A percentile compares a stretch with the other conserved stretches of the same genome.
Evolutionary conservation across 2,113 vertebrate species (phyloP).

Genomic region (Scomber colias): DNA sequence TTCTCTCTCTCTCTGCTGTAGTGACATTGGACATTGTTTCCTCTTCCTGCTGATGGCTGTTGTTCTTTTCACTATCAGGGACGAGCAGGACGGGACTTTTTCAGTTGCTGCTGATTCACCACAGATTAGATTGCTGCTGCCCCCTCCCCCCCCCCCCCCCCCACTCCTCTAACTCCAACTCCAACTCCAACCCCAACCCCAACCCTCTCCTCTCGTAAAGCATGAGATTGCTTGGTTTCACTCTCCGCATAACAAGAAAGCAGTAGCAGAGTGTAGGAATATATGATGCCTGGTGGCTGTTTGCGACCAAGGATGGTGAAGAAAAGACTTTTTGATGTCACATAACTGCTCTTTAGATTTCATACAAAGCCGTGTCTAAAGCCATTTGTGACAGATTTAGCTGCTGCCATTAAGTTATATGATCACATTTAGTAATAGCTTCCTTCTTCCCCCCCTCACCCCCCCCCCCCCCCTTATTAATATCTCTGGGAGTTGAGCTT

Average conservation of each 20-base stretch:
- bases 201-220: neutral
- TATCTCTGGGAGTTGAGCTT: slow-evolving; percentile 29
- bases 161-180: too few relatives aligned
- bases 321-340: slow-evolving; percentile 21
- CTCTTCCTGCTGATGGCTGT: slow-evolving; percentile 77
- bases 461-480: neutral
- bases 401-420: neutral
- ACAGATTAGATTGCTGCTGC: slow-evolving; percentile 71
- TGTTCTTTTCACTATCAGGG: slow-evolving; percentile 76
- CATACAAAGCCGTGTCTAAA: slow-evolving; percentile 32
- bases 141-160: too few relatives aligned
- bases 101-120: slow-evolving; percentile 82
- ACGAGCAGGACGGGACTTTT: slow-evolving; percentile 68
- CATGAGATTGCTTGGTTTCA: slow-evolving; percentile 57
- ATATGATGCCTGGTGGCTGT: slow-evolving; percentile 13
- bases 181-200: too few relatives aligned
- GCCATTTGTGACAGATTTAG: slow-evolving; percentile 42
- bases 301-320: slow-evolving; percentile 2
- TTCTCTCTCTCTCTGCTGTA: slow-evolving; percentile 24
- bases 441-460: neutral
- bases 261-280: neutral
- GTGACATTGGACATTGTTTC: slow-evolving; percentile 74
- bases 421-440: slow-evolving; percentile 31
- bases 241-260: slow-evolving; percentile 28
- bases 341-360: neutral